phyloP scores from a whole-genome alignment of 2,113 vertebrate genomes.

The Andinoacara biseriatus region DNA sequence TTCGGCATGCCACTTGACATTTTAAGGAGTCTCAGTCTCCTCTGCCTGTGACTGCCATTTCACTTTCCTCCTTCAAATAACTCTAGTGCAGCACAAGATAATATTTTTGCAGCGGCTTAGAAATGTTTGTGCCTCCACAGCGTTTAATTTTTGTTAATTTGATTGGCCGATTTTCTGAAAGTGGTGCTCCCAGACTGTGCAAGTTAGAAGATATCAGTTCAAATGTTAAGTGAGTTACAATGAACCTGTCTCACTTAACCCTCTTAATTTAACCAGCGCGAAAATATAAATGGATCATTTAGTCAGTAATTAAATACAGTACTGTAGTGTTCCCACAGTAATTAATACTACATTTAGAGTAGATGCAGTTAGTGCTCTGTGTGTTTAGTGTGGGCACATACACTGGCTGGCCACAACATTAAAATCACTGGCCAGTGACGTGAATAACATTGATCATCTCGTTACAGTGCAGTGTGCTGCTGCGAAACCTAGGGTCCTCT shows the following conservation, averaged over 20 bases:
- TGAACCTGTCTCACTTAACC: conserved; percentile 74
- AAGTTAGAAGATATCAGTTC: conserved; percentile 73
- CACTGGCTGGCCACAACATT: conserved; percentile 8
- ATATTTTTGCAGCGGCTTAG: conserved; percentile 37
- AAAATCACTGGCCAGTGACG: neutral
- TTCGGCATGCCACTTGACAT: neutral
- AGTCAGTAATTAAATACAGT: conserved; percentile 79
- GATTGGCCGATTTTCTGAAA: conserved; percentile 64
- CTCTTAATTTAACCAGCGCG: conserved; percentile 72
- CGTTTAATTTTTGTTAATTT: conserved; percentile 65
- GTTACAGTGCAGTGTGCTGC: neutral
- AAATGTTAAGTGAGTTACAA: conserved; percentile 78
- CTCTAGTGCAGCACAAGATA: neutral
- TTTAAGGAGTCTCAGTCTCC: conserved; percentile 5
- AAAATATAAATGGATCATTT: conserved; percentile 80
- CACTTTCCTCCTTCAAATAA: neutral
- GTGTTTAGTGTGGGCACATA: conserved; percentile 1
- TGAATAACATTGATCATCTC: neutral
- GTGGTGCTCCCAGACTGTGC: conserved; percentile 55
- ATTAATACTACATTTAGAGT: conserved; percentile 77
- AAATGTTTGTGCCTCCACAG: conserved; percentile 35
- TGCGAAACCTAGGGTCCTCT: neutral
- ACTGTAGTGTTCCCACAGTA: conserved; percentile 72
- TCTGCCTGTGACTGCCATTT: neutral
- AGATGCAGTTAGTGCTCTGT: conserved; percentile 60